Percentiles rank a stretch among this genome's conserved stretches.
These are phyloP conservation scores for Nomada hirtipes DNA, from an alignment of 2,888 invertebrate genomes.

Conservation along the genomic window DNA sequence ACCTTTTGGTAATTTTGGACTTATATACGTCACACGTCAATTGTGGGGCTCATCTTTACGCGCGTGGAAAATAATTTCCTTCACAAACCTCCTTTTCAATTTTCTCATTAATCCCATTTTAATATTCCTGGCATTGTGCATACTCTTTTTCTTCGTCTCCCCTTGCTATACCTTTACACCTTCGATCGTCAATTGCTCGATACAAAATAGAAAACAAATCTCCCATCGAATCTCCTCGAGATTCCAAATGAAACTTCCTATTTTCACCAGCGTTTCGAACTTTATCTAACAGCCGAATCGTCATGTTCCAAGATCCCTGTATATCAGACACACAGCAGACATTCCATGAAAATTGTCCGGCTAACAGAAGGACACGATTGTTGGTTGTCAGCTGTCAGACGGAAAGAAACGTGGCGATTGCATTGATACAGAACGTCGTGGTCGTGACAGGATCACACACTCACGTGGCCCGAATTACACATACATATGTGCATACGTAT, in stretches of 20 bases:
- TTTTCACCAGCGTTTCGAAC: not conserved
- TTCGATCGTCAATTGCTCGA: too few species aligned
- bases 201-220: too few species aligned
- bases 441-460: conserved; percentile 25
- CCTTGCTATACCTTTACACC: too few species aligned
- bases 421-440: conserved; percentile 47
- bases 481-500: not conserved
- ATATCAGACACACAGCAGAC: not conserved
- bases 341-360: conserved; percentile 40
- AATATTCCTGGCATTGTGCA: too few species aligned
- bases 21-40: too few species aligned
- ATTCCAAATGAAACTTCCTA: not conserved
- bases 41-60: too few species aligned
- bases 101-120: too few species aligned
- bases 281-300: not conserved
- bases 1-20: too few species aligned
- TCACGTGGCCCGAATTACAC: not conserved
- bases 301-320: not conserved
- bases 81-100: too few species aligned
- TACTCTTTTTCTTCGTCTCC: too few species aligned
- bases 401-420: conserved; percentile 47
- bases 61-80: too few species aligned
- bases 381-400: conserved; percentile 53
- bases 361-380: conserved; percentile 25
- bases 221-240: too few species aligned